A percentile compares a stretch with the other conserved stretches of the same genome.
Evolutionary conservation across 2,888 invertebrate species (phyloP).

Genomic region (Aporophyla nigra): DNA sequence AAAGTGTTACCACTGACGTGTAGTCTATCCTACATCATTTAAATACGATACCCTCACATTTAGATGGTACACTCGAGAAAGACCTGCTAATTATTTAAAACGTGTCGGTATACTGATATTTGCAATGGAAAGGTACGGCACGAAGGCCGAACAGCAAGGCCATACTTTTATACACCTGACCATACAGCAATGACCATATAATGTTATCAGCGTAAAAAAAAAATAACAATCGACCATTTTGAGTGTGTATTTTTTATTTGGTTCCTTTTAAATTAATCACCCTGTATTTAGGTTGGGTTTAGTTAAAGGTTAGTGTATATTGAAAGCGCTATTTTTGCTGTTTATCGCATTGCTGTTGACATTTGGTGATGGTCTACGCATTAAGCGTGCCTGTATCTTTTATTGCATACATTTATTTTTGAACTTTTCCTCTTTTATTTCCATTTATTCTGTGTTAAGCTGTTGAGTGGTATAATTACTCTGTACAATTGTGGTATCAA

Average conservation of each 20-base stretch:
- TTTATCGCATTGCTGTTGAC: not conserved
- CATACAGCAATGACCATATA: slow-evolving; percentile 32
- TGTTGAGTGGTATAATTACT: not conserved
- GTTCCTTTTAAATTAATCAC: slow-evolving; percentile 4
- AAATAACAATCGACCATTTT: slow-evolving; percentile 13
- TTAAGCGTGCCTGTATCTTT: not conserved
- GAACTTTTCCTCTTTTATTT: not conserved
- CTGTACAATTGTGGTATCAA: not conserved
- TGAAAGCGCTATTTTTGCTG: not conserved
- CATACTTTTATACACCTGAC: slow-evolving; percentile 47
- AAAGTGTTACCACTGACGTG: not conserved
- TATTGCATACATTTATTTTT: not conserved
- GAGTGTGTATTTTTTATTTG: slow-evolving; percentile 5
- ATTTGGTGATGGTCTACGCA: not conserved
- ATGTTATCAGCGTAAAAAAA: slow-evolving; percentile 24
- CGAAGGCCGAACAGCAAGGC: slow-evolving; percentile 60
- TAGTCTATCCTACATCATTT: not conserved
- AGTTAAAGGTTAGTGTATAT: slow-evolving; percentile 10
- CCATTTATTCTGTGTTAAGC: not conserved
- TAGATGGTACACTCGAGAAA: slow-evolving; percentile 52
- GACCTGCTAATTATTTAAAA: slow-evolving; percentile 55
- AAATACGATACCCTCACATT: slow-evolving; percentile 10
- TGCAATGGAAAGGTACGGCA: slow-evolving; percentile 59
- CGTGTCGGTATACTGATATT: slow-evolving; percentile 61
- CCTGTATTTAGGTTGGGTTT: slow-evolving; percentile 7